Base-by-base conservation (phyloP, 2,888 invertebrate genomes). In the Stramonita haemastoma region DNA sequence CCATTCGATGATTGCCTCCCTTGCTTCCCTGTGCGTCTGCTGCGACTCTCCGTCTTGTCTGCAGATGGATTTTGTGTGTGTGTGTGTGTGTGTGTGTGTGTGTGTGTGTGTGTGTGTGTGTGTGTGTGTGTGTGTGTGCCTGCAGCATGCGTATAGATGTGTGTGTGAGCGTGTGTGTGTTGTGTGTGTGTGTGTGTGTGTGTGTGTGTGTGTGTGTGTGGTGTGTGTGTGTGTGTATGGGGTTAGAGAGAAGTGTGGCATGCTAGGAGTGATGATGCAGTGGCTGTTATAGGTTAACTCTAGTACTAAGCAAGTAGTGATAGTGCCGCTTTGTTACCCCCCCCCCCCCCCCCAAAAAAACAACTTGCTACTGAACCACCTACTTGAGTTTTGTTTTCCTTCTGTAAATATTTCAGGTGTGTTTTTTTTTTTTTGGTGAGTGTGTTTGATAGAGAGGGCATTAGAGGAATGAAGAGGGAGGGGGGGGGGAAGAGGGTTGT, bases 1-100 rank as follows among this genome's bases (percentile, higher is more conserved):
- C 86, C 66, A 57, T 88, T 34, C 88, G 86, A 70, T 89, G 85
- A 88, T 57, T 36, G 6, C 29, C 17, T 77, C 26, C n/a, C 15
- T 2, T 77, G 15, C 11, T n/a, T 26, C n/a, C 15, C n/a, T 77
- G 17, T 26, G 26, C 26, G 4, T 4, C 26, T n/a, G 73, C 26
- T 77, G n/a, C 1, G 29, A 22, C 73, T n/a, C 73, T 26, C 26
- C n/a, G 0, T 1, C n/a, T n/a, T 29, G n/a, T 5, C 29, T 77
- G 4, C 81, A 5, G 36, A 36, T 46, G 81, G 81, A n/a, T 22
- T 1, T 6, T 29, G 1, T 66, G 4, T 2, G 66, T 66, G 66
- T 66, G 26, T 66, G 66, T 66, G 66, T 66, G 66, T 26, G 66
- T 26, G 66, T 66, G 13, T 66, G 13, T 66, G 22, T 26, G 0